A percentile compares a stretch with the other conserved stretches of the same genome.
These are phyloP conservation scores for Phengaris alcon DNA, from an alignment of 2,888 invertebrate genomes.

Conservation along the genomic window DNA sequence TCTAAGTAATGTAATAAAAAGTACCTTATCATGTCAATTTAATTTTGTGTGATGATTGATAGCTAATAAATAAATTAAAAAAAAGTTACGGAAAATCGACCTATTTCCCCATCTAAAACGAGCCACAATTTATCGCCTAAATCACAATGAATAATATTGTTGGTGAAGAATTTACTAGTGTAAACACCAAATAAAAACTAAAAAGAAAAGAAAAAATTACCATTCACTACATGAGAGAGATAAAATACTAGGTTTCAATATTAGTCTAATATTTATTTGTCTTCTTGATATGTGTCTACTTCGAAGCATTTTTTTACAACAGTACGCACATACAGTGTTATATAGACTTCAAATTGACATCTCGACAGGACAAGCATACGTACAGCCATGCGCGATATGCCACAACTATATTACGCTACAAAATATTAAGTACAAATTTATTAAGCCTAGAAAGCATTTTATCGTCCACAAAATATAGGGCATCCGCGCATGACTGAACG, in stretches of 20 bases:
- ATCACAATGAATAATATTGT: slow-evolving; percentile 34
- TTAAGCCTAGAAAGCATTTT: slow-evolving; percentile 58
- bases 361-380: slow-evolving; percentile 42
- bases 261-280: slow-evolving; percentile 61
- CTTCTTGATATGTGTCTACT: slow-evolving; percentile 68
- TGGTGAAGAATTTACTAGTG: slow-evolving; percentile 34
- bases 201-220: slow-evolving; percentile 32
- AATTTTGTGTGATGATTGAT: too few species aligned
- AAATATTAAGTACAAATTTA: slow-evolving; percentile 45
- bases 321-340: slow-evolving; percentile 39
- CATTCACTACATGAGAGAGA: slow-evolving; percentile 34
- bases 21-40: too few species aligned
- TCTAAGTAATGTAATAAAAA: not conserved
- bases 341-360: slow-evolving; percentile 50
- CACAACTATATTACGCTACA: slow-evolving; percentile 41
- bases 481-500: slow-evolving; percentile 61
- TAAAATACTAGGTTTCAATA: slow-evolving; percentile 34
- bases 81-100: not conserved
- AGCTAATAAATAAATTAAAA: not conserved
- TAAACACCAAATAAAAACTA: slow-evolving; percentile 31
- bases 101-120: not conserved
- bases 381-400: slow-evolving; percentile 57
- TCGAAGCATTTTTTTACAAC: slow-evolving; percentile 49
- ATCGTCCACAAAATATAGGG: slow-evolving; percentile 56
- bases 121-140: slow-evolving; percentile 33